These are phyloP conservation scores for Dolichomitus sp. DNA, from an alignment of 2,888 invertebrate species.

Conservation along the genomic window DNA sequence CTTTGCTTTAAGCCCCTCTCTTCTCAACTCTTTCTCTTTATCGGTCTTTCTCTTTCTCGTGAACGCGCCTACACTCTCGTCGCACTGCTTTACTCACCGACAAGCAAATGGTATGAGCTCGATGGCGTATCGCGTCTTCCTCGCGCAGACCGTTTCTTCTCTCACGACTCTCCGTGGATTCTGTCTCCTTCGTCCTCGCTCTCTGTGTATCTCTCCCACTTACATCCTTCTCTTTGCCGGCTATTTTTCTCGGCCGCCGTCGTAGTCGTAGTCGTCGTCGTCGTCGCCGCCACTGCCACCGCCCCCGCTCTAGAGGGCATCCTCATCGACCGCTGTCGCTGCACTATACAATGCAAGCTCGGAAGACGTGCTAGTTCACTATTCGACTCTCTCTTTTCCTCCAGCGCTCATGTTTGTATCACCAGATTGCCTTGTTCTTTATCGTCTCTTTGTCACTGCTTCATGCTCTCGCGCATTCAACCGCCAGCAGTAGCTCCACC, in stretches of 20 bases:
- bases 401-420: neutral
- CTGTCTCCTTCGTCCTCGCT: constrained; percentile 66
- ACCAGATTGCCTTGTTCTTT: constrained; percentile 39
- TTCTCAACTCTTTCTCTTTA: constrained; percentile 45
- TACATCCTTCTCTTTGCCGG: constrained; percentile 33
- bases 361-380: constrained; percentile 55
- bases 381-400: constrained; percentile 49
- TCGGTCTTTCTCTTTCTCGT: constrained; percentile 2
- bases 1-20: constrained; percentile 68
- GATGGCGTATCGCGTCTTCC: neutral
- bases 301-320: constrained; percentile 66
- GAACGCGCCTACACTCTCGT: constrained; percentile 15
- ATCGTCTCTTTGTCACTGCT: constrained; percentile 42
- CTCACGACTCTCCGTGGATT: constrained; percentile 68
- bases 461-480: neutral
- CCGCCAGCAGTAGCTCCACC: constrained; percentile 1
- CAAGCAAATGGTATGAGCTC: constrained; percentile 21
- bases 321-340: constrained; percentile 67
- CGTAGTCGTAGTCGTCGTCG: too few relatives aligned
- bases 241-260: constrained; percentile 51
- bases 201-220: constrained; percentile 40
- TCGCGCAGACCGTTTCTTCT: constrained; percentile 57
- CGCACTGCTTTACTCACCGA: constrained; percentile 17
- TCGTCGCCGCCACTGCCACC: constrained; percentile 41
- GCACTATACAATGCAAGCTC: constrained; percentile 27